Evolutionary conservation across 2,113 vertebrate genomes (phyloP), one percentile per base, ranked within the genome.

Genomic region (Percina caprodes): DNA sequence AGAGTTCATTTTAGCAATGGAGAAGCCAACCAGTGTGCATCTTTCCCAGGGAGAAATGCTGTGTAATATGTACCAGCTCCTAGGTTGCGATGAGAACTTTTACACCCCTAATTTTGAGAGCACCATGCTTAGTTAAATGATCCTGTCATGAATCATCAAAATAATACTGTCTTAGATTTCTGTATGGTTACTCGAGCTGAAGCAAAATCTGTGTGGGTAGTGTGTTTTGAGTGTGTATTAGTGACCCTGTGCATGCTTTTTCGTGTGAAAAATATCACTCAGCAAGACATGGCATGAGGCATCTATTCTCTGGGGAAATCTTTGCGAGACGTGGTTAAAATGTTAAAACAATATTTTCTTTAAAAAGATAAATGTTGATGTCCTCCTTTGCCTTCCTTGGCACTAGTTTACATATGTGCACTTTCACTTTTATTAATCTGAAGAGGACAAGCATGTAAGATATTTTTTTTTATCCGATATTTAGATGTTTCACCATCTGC

Each of bases 131-230:
- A n/a, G 21, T 63, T 84, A 67, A 83, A 82, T 48, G 62, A 82
- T 77, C 33, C 26, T 76, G 56, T 39, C 33, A 74, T 77, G 42
- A 86, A 77, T 86, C 63, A 82, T 82, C 63, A 80, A 86, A 85
- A 79, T 68, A 77, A 68, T 52, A 65, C 66, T 72, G 85, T 68
- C 87, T 75, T 63, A 79, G 84, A 83, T 85, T 84, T 66, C n/a
- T 45, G 35, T 46, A 26, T 14, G 42, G 46, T 46, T 75, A 58
- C 23, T 79, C 2, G 26, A 80, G 52, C 72, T 1, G 24, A 75
- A 65, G 42, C 21, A 49, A 60, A 67, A 56, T 35, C 49, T 83
- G 72, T 59, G 74, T 69, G 80, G 66, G 76, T 33, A 51, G 62
- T 62, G 55, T 61, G 30, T 65, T 56, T 42, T 54, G 30, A 55